Evolutionary conservation across 2,113 vertebrate genomes (phyloP), one percentile per base, ranked within the genome.

Genomic region (Cephalopholis sonnerati): DNA sequence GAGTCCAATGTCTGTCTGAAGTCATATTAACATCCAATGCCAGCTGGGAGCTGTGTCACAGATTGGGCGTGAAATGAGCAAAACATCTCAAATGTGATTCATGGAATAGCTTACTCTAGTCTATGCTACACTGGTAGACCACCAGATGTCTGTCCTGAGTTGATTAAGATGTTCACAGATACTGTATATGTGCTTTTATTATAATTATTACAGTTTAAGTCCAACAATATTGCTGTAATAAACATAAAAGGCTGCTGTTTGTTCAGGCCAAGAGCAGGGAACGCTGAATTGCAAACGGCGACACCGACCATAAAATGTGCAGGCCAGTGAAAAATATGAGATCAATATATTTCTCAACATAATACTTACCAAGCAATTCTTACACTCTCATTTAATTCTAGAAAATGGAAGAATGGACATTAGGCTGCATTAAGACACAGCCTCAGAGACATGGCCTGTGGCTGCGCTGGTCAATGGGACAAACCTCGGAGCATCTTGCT

Each of bases 261-360:
- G 41, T 66, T 39, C 22, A 22, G 53, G 39, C 12, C 66, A 8
- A 16, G 55, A 17, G n/a, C 66, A 17, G n/a, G 50, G n/a, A 59
- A 59, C 46, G 27, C 29, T 74, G 25, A 69, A 64, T 55, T 73
- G 46, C 53, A 67, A 13, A 1, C n/a, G n/a, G n/a, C n/a, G n/a
- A 32, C 22, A 55, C 24, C 17, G 69, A 57, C 50, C 29, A 77
- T 74, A 29, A 62, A 81, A 15, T 32, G 17, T 46, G 9, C 5
- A 29, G n/a, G 2, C 4, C 50, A 22, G 39, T 77, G n/a, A 67
- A 73, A 57, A 13, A 17, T 18, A 53, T 48, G 7, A 24, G 9
- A 50, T 69, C 55, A 70, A 69, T 51, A 41, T 16, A 44, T 29
- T 27, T 8, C 63, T 22, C 1, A 17, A 20, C 20, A 8, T 67